phyloP scores from a whole-genome alignment of 1,140 invertebrate species.

The Bombus affinis region DNA sequence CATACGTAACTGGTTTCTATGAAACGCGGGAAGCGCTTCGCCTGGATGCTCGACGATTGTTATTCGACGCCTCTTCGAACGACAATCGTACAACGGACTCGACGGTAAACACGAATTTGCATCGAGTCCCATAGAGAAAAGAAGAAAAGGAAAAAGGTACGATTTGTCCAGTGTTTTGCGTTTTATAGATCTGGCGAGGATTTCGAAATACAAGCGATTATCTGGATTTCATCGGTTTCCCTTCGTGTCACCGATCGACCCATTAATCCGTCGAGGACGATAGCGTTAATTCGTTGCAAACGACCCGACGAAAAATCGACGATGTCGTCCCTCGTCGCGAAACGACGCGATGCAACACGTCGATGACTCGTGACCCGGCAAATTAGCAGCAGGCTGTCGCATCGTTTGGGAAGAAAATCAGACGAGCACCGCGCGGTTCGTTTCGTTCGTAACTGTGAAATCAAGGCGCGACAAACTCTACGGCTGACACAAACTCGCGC shows the following conservation, averaged over 20 bases:
- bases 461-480: neutral
- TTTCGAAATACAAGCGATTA: constrained; percentile 1
- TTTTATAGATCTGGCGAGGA: neutral
- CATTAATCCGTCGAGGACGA: neutral
- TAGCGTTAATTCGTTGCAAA: constrained; percentile 17
- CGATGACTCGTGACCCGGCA: neutral
- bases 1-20: neutral
- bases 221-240: neutral
- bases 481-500: neutral
- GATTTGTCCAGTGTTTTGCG: neutral
- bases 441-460: neutral
- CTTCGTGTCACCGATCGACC: neutral
- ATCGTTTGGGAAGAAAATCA: neutral
- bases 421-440: neutral
- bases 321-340: neutral
- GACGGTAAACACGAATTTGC: neutral
- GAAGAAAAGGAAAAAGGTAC: fast-evolving
- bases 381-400: neutral
- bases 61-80: constrained; percentile 1
- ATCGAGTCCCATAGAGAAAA: neutral
- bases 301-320: constrained; percentile 16
- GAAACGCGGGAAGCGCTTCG: neutral
- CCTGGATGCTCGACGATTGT: neutral
- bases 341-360: neutral
- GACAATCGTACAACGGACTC: neutral